Evolutionary conservation across 2,888 invertebrate genomes (phyloP).

Genomic region (Asteroscopus sphinx): DNA sequence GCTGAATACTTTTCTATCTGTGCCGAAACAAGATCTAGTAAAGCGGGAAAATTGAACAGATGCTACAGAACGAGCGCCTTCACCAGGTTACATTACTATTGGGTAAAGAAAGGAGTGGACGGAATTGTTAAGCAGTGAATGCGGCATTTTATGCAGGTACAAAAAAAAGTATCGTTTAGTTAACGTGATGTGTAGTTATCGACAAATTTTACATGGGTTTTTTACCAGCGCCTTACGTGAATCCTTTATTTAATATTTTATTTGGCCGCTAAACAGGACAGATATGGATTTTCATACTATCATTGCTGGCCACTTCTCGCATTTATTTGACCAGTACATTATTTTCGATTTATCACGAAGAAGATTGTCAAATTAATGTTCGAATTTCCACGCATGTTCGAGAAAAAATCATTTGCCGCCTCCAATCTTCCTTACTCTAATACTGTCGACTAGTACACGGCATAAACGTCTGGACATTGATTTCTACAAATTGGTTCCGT

Average conservation of each 20-base stretch:
- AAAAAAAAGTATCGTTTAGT: too few relatives aligned
- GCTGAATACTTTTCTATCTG: conserved; percentile 56
- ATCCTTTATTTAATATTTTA: too few relatives aligned
- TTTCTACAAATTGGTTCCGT: conserved; percentile 75
- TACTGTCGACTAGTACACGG: conserved; percentile 47
- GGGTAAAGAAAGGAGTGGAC: conserved; percentile 57
- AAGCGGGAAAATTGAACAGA: conserved; percentile 76
- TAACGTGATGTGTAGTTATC: too few relatives aligned
- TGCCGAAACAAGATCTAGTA: conserved; percentile 65
- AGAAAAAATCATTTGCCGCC: conserved; percentile 8
- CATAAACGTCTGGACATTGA: conserved; percentile 75
- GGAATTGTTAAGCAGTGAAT: conserved; percentile 25
- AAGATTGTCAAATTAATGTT: too few relatives aligned
- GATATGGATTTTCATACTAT: too few relatives aligned
- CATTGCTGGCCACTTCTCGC: too few relatives aligned
- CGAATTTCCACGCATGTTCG: too few relatives aligned
- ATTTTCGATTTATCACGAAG: too few relatives aligned
- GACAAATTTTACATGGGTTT: too few relatives aligned
- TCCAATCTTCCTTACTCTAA: conserved; percentile 28
- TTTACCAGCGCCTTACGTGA: too few relatives aligned
- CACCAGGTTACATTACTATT: conserved; percentile 72
- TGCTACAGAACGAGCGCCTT: conserved; percentile 74
- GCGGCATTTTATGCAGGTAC: conserved; percentile 11
- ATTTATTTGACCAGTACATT: too few relatives aligned
- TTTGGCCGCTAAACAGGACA: too few relatives aligned